Evolutionary conservation across 2,888 invertebrate genomes (phyloP).

Genomic region (Teleogryllus oceanicus): DNA sequence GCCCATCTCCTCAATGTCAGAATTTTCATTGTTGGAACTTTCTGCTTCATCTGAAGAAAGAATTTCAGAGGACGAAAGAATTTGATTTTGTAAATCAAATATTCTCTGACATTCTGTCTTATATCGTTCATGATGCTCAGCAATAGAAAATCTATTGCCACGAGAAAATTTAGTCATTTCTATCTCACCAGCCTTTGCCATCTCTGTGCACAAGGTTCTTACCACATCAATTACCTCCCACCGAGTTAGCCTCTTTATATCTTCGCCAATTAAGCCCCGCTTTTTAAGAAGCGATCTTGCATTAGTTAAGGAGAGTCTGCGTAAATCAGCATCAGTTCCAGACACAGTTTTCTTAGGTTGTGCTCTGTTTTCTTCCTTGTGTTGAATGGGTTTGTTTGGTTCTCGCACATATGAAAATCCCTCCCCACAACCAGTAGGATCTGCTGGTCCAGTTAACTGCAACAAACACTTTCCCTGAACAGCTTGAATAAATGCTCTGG

Average conservation of each 20-base stretch:
- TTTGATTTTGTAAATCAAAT: slow-evolving; percentile 95
- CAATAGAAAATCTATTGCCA: slow-evolving; percentile 95
- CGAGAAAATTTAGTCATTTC: slow-evolving; percentile 99
- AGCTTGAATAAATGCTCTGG: slow-evolving; percentile 94
- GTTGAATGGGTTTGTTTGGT: slow-evolving; percentile 94
- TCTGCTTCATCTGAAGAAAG: slow-evolving; percentile 96
- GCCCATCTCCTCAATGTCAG: slow-evolving; percentile 96
- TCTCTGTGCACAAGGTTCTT: slow-evolving; percentile 93
- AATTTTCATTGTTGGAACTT: slow-evolving; percentile 89
- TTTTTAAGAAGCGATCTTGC: slow-evolving; percentile 93
- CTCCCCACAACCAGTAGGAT: slow-evolving; percentile 93
- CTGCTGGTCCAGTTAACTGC: slow-evolving; percentile 93
- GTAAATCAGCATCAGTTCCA: slow-evolving; percentile 96
- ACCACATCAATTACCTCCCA: slow-evolving; percentile 99
- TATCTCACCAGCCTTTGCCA: slow-evolving; percentile 95
- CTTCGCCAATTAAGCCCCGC: slow-evolving; percentile 96
- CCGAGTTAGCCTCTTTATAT: slow-evolving; percentile 86
- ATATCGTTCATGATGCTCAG: slow-evolving; percentile 97
- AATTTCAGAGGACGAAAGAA: slow-evolving; percentile 86
- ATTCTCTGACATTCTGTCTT: slow-evolving; percentile 98
- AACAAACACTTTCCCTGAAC: slow-evolving; percentile 97
- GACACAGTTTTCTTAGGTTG: slow-evolving; percentile 93
- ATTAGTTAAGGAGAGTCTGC: slow-evolving; percentile 90
- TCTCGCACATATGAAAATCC: slow-evolving; percentile 97
- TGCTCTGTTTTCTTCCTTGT: slow-evolving; percentile 83